A percentile compares a stretch with the other conserved stretches of the same genome.
phyloP scores from a whole-genome alignment of 1,140 invertebrate genomes.

The Lithobius niger region DNA sequence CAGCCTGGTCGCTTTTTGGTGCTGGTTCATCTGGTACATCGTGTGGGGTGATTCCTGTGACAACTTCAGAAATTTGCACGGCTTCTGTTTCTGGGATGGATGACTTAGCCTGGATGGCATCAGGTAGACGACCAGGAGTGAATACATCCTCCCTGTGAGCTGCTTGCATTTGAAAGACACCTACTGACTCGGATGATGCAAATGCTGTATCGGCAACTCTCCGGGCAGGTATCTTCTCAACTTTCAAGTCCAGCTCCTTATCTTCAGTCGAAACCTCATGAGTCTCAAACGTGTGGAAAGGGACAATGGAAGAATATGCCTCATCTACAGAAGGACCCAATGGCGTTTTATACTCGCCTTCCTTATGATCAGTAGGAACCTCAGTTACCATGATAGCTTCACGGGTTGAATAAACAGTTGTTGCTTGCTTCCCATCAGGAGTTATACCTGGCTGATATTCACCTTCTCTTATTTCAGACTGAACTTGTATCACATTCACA shows the following conservation, averaged over 20 bases:
- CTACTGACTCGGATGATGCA: constrained; percentile 14
- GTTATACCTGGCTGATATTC: constrained; percentile 31
- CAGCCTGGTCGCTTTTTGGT: neutral
- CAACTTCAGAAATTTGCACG: constrained; percentile 1
- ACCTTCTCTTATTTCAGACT: constrained; percentile 35
- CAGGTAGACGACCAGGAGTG: constrained; percentile 12
- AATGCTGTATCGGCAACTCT: constrained; percentile 15
- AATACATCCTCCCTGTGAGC: constrained; percentile 17
- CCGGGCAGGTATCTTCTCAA: constrained; percentile 1
- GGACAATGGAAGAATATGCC: constrained; percentile 6
- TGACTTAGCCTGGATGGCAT: constrained; percentile 11
- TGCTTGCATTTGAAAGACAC: constrained; percentile 16
- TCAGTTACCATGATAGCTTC: constrained; percentile 39
- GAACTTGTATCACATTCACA: constrained; percentile 13
- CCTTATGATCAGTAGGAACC: constrained; percentile 41
- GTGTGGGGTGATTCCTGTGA: neutral
- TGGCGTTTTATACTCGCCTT: constrained; percentile 29
- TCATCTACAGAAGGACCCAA: constrained; percentile 10
- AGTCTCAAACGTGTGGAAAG: constrained; percentile 12
- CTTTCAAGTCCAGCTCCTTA: constrained; percentile 10
- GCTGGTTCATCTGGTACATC: neutral
- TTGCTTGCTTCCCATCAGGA: constrained; percentile 36
- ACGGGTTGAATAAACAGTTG: constrained; percentile 36
- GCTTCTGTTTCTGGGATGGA: constrained; percentile 15
- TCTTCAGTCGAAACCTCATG: constrained; percentile 11